Evolutionary conservation across 2,113 vertebrate species (phyloP).

Genomic region (Heloderma charlesbogerti): DNA sequence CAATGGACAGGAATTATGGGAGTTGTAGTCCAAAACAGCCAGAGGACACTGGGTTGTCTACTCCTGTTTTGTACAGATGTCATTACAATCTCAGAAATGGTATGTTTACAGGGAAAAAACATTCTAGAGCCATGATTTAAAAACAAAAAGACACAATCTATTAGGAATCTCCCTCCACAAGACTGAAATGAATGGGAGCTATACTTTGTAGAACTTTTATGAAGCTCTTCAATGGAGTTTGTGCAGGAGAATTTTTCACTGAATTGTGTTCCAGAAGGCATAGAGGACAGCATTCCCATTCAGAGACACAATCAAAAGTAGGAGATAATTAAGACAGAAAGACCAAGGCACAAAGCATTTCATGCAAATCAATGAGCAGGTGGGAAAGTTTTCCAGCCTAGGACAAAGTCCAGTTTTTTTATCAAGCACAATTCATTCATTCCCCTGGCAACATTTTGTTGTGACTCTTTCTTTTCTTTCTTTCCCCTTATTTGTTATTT

Average conservation of each 20-base stretch:
- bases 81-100: constrained; percentile 13
- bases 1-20: too few relatives aligned
- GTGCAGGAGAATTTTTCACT: background rate
- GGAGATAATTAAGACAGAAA: constrained; percentile 66
- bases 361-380: constrained; percentile 63
- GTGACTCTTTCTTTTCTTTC: background rate
- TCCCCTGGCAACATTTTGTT: constrained; percentile 55
- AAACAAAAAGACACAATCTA: background rate
- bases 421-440: constrained; percentile 56
- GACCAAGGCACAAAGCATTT: constrained; percentile 65
- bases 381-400: constrained; percentile 56
- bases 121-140: background rate
- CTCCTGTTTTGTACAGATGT: background rate
- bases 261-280: background rate
- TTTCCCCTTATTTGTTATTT: constrained; percentile 38
- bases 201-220: background rate
- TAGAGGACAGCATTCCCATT: constrained; percentile 25
- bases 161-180: too few relatives aligned
- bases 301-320: constrained; percentile 41
- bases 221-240: background rate
- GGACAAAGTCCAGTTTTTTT: constrained; percentile 55
- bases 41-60: too few relatives aligned
- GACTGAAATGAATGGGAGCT: background rate
- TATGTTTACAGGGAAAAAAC: background rate
- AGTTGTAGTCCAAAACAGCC: too few relatives aligned